Evolutionary conservation across 1,140 invertebrate genomes (phyloP).

Genomic region (Brachystomella parvula): DNA sequence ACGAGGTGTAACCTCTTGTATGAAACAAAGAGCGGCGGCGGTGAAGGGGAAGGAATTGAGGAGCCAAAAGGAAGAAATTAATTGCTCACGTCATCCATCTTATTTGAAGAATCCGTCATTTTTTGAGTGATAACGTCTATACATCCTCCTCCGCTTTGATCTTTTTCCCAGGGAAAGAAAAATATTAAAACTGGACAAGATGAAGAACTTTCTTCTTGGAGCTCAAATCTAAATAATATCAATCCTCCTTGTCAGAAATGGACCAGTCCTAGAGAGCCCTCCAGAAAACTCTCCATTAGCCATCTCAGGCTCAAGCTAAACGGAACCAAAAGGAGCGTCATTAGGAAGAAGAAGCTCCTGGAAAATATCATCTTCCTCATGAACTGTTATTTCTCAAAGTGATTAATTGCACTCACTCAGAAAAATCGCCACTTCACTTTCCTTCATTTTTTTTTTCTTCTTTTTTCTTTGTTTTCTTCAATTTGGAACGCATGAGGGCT

Average conservation of each 20-base stretch:
- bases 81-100: conserved; percentile 39
- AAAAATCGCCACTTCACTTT: conserved; percentile 12
- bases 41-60: conserved; percentile 22
- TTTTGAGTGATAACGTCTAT: conserved; percentile 33
- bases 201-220: neutral
- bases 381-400: neutral
- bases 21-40: conserved; percentile 24
- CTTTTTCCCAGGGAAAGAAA: neutral
- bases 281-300: neutral
- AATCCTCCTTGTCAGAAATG: neutral
- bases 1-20: conserved; percentile 1
- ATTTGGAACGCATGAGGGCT: neutral
- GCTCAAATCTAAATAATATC: neutral
- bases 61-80: conserved; percentile 31
- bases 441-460: conserved; percentile 23
- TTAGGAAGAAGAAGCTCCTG: conserved; percentile 4
- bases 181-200: neutral
- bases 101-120: conserved; percentile 35
- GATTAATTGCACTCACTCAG: conserved; percentile 1
- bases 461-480: conserved; percentile 4
- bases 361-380: conserved; percentile 11
- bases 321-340: conserved; percentile 9
- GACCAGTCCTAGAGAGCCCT: too few species aligned
- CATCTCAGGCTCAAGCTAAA: conserved; percentile 8
- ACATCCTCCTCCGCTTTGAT: conserved; percentile 27